A percentile compares a stretch with the other conserved stretches of the same genome.
These are phyloP conservation scores for Polydesmus complanatus DNA, from an alignment of 2,888 invertebrate genomes.

Conservation along the genomic window DNA sequence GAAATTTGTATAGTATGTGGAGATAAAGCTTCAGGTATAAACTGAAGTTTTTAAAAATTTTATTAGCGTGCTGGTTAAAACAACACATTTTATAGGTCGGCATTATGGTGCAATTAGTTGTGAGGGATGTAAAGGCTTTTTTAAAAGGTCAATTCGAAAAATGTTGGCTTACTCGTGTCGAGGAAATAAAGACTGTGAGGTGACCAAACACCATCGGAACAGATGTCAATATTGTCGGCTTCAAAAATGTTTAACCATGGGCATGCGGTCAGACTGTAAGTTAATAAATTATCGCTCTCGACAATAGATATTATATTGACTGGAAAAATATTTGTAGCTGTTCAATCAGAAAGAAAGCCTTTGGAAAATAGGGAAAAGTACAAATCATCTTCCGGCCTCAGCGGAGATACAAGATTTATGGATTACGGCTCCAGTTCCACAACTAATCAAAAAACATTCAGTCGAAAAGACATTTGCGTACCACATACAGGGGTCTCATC, in stretches of 20 bases:
- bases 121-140: slow-evolving; percentile 96
- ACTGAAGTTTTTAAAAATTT: background rate
- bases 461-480: slow-evolving; percentile 32
- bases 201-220: slow-evolving; percentile 96
- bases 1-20: slow-evolving; percentile 93
- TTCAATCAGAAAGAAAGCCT: slow-evolving; percentile 91
- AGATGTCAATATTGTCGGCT: slow-evolving; percentile 96
- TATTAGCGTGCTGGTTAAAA: no score
- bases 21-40: slow-evolving; percentile 70
- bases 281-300: slow-evolving; percentile 14
- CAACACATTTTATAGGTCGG: no score
- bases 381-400: slow-evolving; percentile 21
- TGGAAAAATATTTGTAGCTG: slow-evolving; percentile 61
- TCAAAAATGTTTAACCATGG: slow-evolving; percentile 92
- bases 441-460: slow-evolving; percentile 33
- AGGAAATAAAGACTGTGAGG: slow-evolving; percentile 90
- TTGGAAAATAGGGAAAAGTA: slow-evolving; percentile 22
- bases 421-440: slow-evolving; percentile 21
- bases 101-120: slow-evolving; percentile 85
- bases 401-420: slow-evolving; percentile 17
- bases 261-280: slow-evolving; percentile 98
- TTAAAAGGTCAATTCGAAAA: slow-evolving; percentile 92
- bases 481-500: slow-evolving; percentile 31
- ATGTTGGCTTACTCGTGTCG: slow-evolving; percentile 93
- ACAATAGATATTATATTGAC: background rate